A percentile compares a stretch with the other conserved stretches of the same genome.
Evolutionary conservation across 2,113 vertebrate species (phyloP).

Genomic region (Poecile atricapillus): DNA sequence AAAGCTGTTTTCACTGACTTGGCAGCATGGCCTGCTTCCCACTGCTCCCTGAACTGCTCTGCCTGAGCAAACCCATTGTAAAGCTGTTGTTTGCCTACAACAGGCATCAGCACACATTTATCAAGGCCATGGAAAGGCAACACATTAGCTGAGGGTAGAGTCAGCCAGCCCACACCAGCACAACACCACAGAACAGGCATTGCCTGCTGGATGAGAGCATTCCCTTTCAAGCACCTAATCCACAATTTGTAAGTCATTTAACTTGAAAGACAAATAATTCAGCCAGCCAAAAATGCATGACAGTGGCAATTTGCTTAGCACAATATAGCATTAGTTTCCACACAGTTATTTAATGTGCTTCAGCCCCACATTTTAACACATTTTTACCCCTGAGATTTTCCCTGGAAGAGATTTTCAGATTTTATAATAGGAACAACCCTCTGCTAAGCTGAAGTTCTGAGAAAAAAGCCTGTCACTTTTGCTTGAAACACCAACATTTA

Average conservation of each 20-base stretch:
- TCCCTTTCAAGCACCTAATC: background rate
- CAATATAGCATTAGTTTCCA: background rate
- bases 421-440: background rate
- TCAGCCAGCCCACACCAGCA: background rate
- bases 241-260: background rate
- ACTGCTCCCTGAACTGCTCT: background rate
- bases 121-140: constrained; percentile 7
- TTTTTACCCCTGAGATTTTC: background rate
- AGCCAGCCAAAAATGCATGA: background rate
- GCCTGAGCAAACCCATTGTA: constrained; percentile 8
- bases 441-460: background rate
- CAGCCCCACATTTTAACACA: background rate
- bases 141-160: background rate
- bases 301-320: background rate
- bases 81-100: constrained; percentile 43
- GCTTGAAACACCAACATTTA: background rate
- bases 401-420: background rate
- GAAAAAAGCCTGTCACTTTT: background rate
- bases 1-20: constrained; percentile 9
- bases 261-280: constrained; percentile 2
- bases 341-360: background rate
- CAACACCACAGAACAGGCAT: background rate
- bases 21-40: background rate
- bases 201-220: background rate
- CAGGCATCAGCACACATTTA: constrained; percentile 8